These are phyloP conservation scores for Uria aalge DNA, from an alignment of 2,113 vertebrate genomes.

Conservation along the genomic window DNA sequence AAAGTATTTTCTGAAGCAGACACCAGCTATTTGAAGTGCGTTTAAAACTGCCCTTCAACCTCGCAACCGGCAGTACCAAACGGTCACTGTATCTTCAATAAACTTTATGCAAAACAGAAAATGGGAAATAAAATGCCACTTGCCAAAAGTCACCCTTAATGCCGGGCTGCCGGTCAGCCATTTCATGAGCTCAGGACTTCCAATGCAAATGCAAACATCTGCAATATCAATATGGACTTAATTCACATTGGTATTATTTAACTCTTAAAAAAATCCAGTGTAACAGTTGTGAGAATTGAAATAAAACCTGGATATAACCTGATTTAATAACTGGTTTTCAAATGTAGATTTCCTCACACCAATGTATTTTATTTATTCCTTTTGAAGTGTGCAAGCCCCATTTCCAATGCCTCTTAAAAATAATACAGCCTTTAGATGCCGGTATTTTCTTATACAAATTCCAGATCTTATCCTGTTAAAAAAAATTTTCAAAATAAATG, in stretches of 20 bases:
- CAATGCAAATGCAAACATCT: neutral
- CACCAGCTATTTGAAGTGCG: neutral
- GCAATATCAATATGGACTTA: neutral
- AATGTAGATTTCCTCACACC: neutral
- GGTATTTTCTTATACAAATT: neutral
- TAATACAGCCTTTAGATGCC: neutral
- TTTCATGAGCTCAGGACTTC: neutral
- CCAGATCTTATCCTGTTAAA: neutral
- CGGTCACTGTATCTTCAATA: neutral
- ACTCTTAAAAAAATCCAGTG: neutral
- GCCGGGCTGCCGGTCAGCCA: neutral
- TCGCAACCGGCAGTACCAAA: neutral
- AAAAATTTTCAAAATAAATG: neutral
- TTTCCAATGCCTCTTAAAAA: neutral
- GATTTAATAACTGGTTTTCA: neutral
- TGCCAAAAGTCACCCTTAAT: neutral
- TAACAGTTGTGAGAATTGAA: neutral
- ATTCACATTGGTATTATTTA: rapidly evolving
- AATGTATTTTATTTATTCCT: neutral
- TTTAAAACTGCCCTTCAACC: neutral
- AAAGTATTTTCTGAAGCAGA: neutral
- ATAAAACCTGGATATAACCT: neutral
- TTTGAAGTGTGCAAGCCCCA: neutral
- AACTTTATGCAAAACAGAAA: neutral
- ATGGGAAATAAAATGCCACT: neutral